These are phyloP conservation scores for Cirrhinus mrigala DNA, from an alignment of 2,797 vertebrate species.

Conservation along the genomic window DNA sequence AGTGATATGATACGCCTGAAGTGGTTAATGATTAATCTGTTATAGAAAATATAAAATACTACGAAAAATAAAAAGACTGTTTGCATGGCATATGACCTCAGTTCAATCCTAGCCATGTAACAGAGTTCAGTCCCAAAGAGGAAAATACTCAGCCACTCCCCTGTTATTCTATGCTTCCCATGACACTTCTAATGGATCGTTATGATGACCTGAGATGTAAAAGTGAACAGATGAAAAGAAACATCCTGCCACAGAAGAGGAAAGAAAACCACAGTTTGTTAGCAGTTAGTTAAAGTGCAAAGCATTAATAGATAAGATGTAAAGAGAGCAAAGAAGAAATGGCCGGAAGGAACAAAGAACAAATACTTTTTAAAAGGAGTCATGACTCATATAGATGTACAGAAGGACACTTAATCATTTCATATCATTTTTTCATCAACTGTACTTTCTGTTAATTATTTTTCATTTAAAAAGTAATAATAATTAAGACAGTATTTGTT, in stretches of 20 bases:
- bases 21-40: not conserved
- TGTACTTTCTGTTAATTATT: no score
- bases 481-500: not conserved
- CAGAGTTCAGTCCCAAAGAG: not conserved
- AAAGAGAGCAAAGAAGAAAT: not conserved
- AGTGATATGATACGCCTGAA: not conserved
- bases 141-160: constrained; percentile 13
- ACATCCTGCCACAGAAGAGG: constrained; percentile 33
- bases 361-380: not conserved
- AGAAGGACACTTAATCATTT: not conserved
- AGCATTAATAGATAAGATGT: not conserved
- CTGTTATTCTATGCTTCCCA: constrained; percentile 20
- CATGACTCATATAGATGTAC: not conserved
- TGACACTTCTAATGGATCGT: constrained; percentile 25
- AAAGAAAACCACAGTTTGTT: constrained; percentile 16
- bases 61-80: not conserved
- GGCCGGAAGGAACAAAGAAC: not conserved
- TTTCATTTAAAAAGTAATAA: not conserved
- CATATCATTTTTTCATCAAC: no score
- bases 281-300: constrained; percentile 12
- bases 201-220: constrained; percentile 2
- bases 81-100: not conserved
- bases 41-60: constrained; percentile 1
- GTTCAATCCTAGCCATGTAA: not conserved
- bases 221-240: constrained; percentile 18